Evolutionary conservation across 2,113 vertebrate genomes (phyloP), one percentile per base, ranked within the genome.

Genomic region (Grus americana): DNA sequence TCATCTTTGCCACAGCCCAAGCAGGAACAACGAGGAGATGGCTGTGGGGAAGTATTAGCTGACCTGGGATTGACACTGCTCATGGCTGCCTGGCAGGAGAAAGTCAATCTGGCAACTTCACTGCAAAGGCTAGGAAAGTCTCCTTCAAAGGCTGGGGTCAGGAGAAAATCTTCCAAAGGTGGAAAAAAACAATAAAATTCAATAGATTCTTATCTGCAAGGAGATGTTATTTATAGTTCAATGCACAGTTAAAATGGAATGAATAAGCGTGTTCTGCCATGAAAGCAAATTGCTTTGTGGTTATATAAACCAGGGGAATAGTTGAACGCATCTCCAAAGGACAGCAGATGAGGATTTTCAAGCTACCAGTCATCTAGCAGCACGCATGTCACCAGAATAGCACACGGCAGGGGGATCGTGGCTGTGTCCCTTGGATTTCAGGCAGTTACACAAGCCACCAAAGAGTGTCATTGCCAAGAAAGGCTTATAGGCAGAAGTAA

Each of bases 251-350:
- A 92, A 96, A 96, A 94, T 68, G 91, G 79, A 88, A 86, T 5
- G 26, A 97, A 95, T 86, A 92, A 88, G 59, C 29, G 10, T 66
- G 80, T 88, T 92, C 75, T 84, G 72, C 83, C 82, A 86, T 59
- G 79, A 84, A 92, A 95, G 94, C 47, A 96, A 91, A 97, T 95
- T 95, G 68, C 86, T 93, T 50, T 83, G 67, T 80, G 88, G 67
- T 92, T 96, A 92, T 92, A 66, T 86, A 96, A 95, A 91, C 86
- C 91, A 93, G 76, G 47, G 91, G 83, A 91, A 91, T 46, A 86
- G 83, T 5, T 78, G 75, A 93, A 62, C 38, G n/a, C 29, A 5
- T 73, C 81, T 73, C 93, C 66, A 58, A 86, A 90, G 71, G 81
- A 72, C 71, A 81, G 71, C 44, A 83, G 82, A 82, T 44, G 73